Evolutionary conservation across 2,797 vertebrate species (phyloP), one percentile per base, ranked within the genome.

Genomic region (Hypotaenidia philippensis): DNA sequence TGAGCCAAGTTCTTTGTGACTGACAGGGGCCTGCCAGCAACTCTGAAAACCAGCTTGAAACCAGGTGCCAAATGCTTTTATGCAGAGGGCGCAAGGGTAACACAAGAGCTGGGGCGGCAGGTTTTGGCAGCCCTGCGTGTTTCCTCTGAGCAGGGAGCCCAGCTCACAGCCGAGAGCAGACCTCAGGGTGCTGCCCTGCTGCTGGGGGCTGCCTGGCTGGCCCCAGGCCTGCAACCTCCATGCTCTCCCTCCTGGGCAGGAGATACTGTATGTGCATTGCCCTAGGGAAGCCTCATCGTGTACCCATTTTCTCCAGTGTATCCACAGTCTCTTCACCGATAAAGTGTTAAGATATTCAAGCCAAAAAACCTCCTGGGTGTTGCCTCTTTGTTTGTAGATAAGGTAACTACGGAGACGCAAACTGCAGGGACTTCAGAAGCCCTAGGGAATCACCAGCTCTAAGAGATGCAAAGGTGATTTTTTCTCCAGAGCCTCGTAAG

Each of bases 11-110:
- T 6, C 60, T 92, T 23, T 70, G 76, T 55, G 69, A 91, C 72
- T 47, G 72, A 78, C 53, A 59, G 59, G 2, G 89, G 38, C 61
- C 59, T 64, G 65, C 50, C 65, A 87, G 63, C 36, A 72, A 27
- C 32, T 36, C 41, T 4, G 19, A 52, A 61, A n/a, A 74, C 19
- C 59, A 74, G 45, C 50, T 61, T 82, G 74, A 88, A 93, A 68
- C 29, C 87, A 91, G 82, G 82, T 78, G 87, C 49, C 87, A 77
- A 91, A 65, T 15, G 47, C 55, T 83, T 69, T 88, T 52, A 45
- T 36, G 32, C 59, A 69, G 85, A 78, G 41, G 72, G 60, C 87
- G 68, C 38, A 55, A 50, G 55, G 41, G 78, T 55, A 80, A 44
- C 16, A 5, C 0, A 1, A n/a, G 21, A 36, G 65, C 85, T 65